These are phyloP conservation scores for Telmatochromis bifrenatus DNA, from an alignment of 2,113 vertebrate genomes.

Conservation along the genomic window DNA sequence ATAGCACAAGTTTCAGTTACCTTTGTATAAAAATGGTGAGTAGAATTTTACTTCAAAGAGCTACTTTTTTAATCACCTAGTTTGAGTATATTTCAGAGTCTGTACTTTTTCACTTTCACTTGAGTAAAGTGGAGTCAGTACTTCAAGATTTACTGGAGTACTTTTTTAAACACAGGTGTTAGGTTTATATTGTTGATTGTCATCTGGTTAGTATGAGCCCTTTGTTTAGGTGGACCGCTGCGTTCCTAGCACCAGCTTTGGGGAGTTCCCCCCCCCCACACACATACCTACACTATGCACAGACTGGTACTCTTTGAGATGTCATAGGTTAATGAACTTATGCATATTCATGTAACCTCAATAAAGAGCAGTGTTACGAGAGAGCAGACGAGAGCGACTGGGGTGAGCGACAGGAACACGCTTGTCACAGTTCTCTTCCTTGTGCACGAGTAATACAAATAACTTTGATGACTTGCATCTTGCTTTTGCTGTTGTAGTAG, in stretches of 20 bases:
- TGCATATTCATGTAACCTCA: neutral
- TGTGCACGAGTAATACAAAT: neutral
- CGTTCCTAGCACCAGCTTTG: neutral
- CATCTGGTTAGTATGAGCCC: neutral
- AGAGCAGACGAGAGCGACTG: neutral
- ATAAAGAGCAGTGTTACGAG: neutral
- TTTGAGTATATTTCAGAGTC: neutral
- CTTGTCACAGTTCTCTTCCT: neutral
- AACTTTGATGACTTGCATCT: neutral
- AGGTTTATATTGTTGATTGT: neutral
- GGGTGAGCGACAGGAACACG: neutral
- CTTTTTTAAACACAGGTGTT: neutral
- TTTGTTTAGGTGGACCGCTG: neutral
- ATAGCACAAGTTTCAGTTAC: neutral
- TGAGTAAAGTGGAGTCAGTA: neutral
- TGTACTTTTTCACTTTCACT: neutral
- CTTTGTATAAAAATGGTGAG: neutral
- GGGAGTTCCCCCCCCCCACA: fast-evolving
- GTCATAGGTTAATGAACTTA: neutral
- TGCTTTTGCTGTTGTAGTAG: neutral
- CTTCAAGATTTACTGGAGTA: neutral
- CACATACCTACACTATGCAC: neutral
- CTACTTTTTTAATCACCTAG: neutral
- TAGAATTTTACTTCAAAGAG: neutral
- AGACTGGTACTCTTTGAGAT: neutral